Conservation (phyloP, 2,113 vertebrate species). For the Echinops telfairi region DNA sequence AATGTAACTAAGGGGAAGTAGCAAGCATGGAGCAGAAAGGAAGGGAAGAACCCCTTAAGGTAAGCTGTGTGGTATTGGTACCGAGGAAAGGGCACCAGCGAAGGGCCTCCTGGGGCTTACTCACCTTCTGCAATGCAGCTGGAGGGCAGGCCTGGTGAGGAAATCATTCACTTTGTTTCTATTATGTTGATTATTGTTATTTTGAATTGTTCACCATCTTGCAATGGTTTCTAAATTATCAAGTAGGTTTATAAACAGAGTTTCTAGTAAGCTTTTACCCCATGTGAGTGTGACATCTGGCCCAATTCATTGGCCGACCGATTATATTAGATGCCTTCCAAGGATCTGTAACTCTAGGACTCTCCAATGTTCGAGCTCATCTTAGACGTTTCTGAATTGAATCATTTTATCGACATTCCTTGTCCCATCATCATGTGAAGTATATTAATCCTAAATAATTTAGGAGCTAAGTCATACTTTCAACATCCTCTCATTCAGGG, state of each 20-base stretch:
- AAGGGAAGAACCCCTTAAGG: neutral
- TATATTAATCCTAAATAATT: neutral
- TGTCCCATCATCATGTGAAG: neutral
- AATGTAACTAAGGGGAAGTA: neutral
- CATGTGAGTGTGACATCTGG: neutral
- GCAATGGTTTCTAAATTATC: neutral
- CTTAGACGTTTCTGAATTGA: neutral
- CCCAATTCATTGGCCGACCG: neutral
- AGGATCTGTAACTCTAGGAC: neutral
- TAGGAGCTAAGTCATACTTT: neutral
- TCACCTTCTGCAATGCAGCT: neutral
- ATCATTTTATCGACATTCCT: neutral
- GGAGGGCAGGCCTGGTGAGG: neutral
- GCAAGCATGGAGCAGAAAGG: neutral
- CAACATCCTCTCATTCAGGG: neutral
- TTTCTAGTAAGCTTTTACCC: neutral
- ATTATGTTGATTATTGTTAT: neutral
- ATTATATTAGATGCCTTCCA: neutral
- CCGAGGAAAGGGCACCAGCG: no score
- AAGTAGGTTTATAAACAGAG: neutral
- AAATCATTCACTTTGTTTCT: neutral
- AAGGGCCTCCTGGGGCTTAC: neutral
- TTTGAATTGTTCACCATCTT: slow-evolving; percentile 1
- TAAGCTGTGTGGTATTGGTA: neutral
- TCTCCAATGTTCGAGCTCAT: neutral